Evolutionary conservation across 1,140 invertebrate species (phyloP), one percentile per base, ranked within the genome.

Genomic region (Littorina saxatilis): DNA sequence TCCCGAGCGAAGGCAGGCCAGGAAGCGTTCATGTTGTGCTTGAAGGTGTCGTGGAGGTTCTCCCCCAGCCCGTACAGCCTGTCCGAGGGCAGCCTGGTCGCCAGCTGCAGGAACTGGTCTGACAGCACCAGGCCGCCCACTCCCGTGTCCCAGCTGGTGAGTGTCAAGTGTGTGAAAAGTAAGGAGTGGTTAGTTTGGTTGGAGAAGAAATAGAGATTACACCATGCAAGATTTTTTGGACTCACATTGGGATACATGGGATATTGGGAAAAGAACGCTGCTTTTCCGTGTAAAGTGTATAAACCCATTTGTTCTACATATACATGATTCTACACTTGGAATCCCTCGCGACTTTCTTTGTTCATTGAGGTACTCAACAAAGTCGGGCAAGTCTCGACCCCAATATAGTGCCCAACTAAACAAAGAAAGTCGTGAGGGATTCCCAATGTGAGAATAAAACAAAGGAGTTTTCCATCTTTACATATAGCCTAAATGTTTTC

Each of bases 61-160:
- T 94, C 94, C 23, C 97, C 97, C 82, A 98, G 93, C 7, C 97
- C 97, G 92, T 97, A 98, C 83, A 98, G 94, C 83, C 96, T 95
- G 15, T 86, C 84, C 0, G 96, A 95, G 0, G 96, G 94, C n/a
- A 98, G 89, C 39, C 94, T 88, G 0, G 95, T 94, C 2, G 95
- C 96, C 17, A 98, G 93, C 93, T 98, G 96, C 3, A 98, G 92
- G 90, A 97, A 97, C 88, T 98, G 96, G 90, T 98, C 95, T 0
- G 96, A 94, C 86, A 96, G 95, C 9, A 92, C 86, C 20, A 95
- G 94, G 32, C 95, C 96, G 1, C 63, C 63, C 27, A 68, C 63
- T 15, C 63, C 63, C 7, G 63, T 68, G 63, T 68, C 63, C 63
- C 63, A 68, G 27, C 63, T 68, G 63, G 7, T 50, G 39, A 66